Evolutionary conservation across 2,888 invertebrate species (phyloP).

Genomic region (Cosmopolites sordidus): DNA sequence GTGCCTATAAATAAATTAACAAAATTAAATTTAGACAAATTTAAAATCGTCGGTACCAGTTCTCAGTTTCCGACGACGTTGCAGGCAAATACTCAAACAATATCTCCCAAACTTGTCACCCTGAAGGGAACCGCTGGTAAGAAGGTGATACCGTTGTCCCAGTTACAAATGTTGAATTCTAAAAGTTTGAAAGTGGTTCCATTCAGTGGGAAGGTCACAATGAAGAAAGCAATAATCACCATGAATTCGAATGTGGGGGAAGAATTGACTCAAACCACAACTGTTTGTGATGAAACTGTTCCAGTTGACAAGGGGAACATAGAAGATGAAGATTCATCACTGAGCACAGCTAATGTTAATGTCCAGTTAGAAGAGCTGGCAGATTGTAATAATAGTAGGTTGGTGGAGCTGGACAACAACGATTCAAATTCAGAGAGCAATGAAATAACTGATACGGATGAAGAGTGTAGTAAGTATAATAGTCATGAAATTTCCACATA

Average conservation of each 20-base stretch:
- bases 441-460: constrained; percentile 14
- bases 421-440: constrained; percentile 15
- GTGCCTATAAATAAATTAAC: constrained; percentile 47
- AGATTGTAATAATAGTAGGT: background rate
- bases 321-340: background rate
- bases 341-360: background rate
- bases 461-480: constrained; percentile 13
- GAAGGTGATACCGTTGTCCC: constrained; percentile 45
- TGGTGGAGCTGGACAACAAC: constrained; percentile 10
- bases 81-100: constrained; percentile 31
- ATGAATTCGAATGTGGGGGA: constrained; percentile 5
- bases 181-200: constrained; percentile 47
- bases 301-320: constrained; percentile 1
- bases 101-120: constrained; percentile 44
- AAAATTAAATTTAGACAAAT: constrained; percentile 47
- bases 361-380: background rate
- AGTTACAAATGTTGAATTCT: constrained; percentile 46
- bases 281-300: background rate
- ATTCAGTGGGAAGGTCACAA: constrained; percentile 37
- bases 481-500: too few species aligned
- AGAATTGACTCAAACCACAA: background rate
- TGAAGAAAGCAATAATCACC: constrained; percentile 31
- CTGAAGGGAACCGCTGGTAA: constrained; percentile 42
- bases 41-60: constrained; percentile 44
- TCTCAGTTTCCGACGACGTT: constrained; percentile 28